Percentiles rank a stretch among this genome's conserved stretches.
Conservation (phyloP, 1,140 invertebrate species). For the Rhagoletis zephyria region DNA sequence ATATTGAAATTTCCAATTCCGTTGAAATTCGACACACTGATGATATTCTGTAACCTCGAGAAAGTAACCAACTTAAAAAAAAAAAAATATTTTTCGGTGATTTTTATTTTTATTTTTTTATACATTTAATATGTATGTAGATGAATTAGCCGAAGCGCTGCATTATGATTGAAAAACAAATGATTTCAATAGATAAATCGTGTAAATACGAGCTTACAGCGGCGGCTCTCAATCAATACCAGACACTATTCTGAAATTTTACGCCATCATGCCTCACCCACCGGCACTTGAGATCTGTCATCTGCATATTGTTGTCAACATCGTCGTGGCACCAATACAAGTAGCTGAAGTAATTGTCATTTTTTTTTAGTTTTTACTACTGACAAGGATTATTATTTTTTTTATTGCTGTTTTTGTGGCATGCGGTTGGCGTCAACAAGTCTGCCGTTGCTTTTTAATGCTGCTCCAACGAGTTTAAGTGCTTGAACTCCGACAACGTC, state of each 20-base stretch:
- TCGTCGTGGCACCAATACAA: not conserved
- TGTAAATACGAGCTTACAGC: no score
- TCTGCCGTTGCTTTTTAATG: slow-evolving; percentile 20
- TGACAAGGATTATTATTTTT: slow-evolving; percentile 2
- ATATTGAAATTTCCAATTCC: no score
- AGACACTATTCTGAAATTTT: not conserved
- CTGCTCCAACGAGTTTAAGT: not conserved
- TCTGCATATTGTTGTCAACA: not conserved
- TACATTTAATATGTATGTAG: no score
- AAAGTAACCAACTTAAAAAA: no score
- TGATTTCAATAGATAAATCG: no score
- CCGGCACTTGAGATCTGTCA: not conserved
- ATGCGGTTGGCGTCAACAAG: not conserved
- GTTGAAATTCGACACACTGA: no score
- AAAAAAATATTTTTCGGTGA: no score
- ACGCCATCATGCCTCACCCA: not conserved
- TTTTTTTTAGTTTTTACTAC: not conserved
- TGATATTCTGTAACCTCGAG: no score
- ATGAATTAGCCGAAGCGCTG: no score
- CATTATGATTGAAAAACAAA: no score
- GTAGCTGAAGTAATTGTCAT: not conserved
- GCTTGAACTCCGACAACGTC: not conserved
- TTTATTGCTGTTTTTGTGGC: not conserved
- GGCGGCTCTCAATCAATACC: no score
- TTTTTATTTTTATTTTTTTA: no score